Conservation (phyloP, 2,888 invertebrate species). For the Magallana nippona region DNA sequence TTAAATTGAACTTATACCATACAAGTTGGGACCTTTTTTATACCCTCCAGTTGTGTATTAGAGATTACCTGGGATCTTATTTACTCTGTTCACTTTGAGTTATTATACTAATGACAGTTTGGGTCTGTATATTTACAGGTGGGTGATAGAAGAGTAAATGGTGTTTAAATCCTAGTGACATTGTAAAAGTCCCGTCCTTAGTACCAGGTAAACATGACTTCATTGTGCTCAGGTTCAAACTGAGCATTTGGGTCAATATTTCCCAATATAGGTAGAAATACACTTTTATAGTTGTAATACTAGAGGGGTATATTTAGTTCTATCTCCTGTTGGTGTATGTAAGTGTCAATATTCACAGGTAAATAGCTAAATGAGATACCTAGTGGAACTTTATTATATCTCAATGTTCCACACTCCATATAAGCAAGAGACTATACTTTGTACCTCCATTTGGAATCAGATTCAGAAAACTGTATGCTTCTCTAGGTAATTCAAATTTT, state of each 20-base stretch:
- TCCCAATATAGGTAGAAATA: constrained; percentile 1
- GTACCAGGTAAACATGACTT: constrained; percentile 5
- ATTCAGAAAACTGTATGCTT: too few species aligned
- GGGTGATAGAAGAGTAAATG: not conserved
- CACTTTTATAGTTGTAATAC: not conserved
- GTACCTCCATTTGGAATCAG: too few species aligned
- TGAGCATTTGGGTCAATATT: constrained; percentile 32
- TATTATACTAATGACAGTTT: constrained; percentile 20
- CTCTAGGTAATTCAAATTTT: too few species aligned
- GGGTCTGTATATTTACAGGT: not conserved
- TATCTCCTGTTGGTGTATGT: not conserved
- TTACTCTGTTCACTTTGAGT: constrained; percentile 6
- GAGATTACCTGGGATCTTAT: not conserved
- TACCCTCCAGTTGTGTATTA: not conserved
- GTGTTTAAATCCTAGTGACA: constrained; percentile 12
- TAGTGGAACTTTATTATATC: too few species aligned
- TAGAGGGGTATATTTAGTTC: not conserved
- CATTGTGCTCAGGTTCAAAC: not conserved
- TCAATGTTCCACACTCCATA: too few species aligned
- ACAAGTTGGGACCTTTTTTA: not conserved
- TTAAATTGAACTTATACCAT: not conserved
- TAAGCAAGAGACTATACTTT: too few species aligned
- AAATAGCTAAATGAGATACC: not conserved
- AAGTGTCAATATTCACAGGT: not conserved
- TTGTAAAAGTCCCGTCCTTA: not conserved